phyloP scores from a whole-genome alignment of 2,797 vertebrate genomes.

The Liparis tanakae region DNA sequence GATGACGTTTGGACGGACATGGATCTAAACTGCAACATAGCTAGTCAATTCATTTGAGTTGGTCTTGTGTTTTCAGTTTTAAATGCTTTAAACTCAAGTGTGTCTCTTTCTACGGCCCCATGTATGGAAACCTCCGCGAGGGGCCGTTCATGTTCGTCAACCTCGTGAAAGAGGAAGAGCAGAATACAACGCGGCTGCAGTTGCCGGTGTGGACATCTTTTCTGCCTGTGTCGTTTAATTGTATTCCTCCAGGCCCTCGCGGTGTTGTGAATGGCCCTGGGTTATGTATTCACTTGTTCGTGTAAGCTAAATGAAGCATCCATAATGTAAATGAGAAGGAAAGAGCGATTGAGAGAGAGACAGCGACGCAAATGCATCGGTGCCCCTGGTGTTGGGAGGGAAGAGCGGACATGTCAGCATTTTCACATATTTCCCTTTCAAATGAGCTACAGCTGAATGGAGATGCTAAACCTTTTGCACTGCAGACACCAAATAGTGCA shows the following conservation, averaged over 20 bases:
- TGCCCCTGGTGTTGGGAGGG: conserved; percentile 67
- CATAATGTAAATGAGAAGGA: conserved; percentile 80
- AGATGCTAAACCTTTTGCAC: conserved; percentile 46
- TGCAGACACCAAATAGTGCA: conserved; percentile 51
- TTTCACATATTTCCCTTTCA: conserved; percentile 77
- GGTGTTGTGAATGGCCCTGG: conserved; percentile 74
- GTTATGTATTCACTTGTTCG: conserved; percentile 80
- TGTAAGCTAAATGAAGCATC: conserved; percentile 84
- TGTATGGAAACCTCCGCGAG: conserved; percentile 29
- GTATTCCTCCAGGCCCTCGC: conserved; percentile 60
- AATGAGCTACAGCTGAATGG: conserved; percentile 70
- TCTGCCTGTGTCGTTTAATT: conserved; percentile 66
- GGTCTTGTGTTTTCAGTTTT: background rate
- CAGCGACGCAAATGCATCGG: conserved; percentile 67
- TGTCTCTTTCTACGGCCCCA: background rate
- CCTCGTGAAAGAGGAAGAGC: conserved; percentile 45
- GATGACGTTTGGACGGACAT: background rate
- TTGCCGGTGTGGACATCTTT: conserved; percentile 68
- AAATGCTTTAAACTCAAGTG: background rate
- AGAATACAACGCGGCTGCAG: conserved; percentile 52
- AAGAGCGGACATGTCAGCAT: conserved; percentile 74
- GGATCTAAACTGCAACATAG: background rate
- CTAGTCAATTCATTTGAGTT: background rate
- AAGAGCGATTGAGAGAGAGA: conserved; percentile 70
- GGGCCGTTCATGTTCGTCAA: conserved; percentile 37